Base-by-base conservation (phyloP, 2,113 vertebrate species). In the Paralichthys olivaceus region DNA sequence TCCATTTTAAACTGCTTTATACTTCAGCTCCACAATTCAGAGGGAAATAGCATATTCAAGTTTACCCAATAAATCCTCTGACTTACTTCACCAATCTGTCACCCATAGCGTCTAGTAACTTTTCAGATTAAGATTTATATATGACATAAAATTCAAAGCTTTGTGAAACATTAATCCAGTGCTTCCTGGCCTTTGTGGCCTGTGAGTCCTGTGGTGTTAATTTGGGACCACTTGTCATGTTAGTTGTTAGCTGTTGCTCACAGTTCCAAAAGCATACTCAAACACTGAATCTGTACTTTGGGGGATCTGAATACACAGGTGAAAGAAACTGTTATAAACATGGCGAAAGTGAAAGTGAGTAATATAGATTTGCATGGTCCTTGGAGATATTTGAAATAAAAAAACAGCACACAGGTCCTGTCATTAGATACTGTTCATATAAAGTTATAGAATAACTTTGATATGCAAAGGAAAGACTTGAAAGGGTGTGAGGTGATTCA, bases 401-500 rank as follows among this genome's bases (percentile, higher is more conserved):
- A 40, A 40, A 47, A 66, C 28, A 66, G 45, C 37, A 61, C 29
- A 58, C 14, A 55, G 51, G 9, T 77, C 37, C 28, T 22, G 60
- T 55, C 49, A 58, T 17, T 70, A 65, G 22, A 40, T 62, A 19
- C 20, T 29, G 47, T 25, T 20, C n/a, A 12, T 53, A 51, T 62
- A 29, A 71, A 71, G 40, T 47, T 22, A 26, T 71, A 69, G 28
- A 72, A 72, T 85, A 49, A 72, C 60, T 76, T 74, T 76, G 59
- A 69, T 81, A 79, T 69, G 25, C 60, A 76, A 79, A 82, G 67
- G 75, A 71, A 72, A 14, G 55, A 62, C 40, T 22, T 63, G 14
- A 84, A 68, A 75, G 73, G 25, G 54, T 49, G 58, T 84, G 65
- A 47, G 62, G 64, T 57, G 72, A 75, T 75, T 86, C 23, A 77